Percentiles rank a stretch among this genome's conserved stretches.
phyloP scores from a whole-genome alignment of 2,888 invertebrate genomes.

The Empis stercorea region DNA sequence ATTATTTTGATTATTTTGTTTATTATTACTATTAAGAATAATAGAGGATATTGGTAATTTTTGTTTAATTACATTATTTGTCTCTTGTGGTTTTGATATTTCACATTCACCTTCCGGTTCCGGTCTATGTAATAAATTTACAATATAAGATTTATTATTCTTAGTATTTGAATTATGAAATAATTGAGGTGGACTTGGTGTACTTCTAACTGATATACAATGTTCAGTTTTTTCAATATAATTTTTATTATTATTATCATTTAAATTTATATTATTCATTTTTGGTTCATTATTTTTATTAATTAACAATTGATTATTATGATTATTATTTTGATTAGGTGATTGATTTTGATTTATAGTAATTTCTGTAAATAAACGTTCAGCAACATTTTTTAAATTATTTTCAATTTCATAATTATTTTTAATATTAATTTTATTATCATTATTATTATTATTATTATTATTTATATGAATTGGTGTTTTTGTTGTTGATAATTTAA shows the following conservation, averaged over 20 bases:
- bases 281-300: background rate
- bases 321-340: background rate
- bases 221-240: slow-evolving; percentile 7
- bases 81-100: background rate
- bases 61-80: slow-evolving; percentile 1
- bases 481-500: slow-evolving; percentile 6
- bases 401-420: slow-evolving; percentile 33
- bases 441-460: slow-evolving; percentile 20
- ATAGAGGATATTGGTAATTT: too few species aligned
- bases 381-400: slow-evolving; percentile 34
- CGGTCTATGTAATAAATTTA: slow-evolving; percentile 11
- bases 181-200: slow-evolving; percentile 1
- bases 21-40: background rate
- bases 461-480: slow-evolving; percentile 1
- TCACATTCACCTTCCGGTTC: slow-evolving; percentile 13
- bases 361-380: slow-evolving; percentile 33
- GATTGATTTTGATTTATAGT: slow-evolving; percentile 30
- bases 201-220: slow-evolving; percentile 10
- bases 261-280: background rate
- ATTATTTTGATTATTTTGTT: background rate
- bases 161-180: background rate
- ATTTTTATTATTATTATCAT: background rate
- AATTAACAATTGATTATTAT: too few species aligned
- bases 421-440: slow-evolving; percentile 14
- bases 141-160: slow-evolving; percentile 1